Percentiles rank a stretch among this genome's conserved stretches.
phyloP scores from a whole-genome alignment of 2,797 vertebrate genomes.

The Cryptoprocta ferox region DNA sequence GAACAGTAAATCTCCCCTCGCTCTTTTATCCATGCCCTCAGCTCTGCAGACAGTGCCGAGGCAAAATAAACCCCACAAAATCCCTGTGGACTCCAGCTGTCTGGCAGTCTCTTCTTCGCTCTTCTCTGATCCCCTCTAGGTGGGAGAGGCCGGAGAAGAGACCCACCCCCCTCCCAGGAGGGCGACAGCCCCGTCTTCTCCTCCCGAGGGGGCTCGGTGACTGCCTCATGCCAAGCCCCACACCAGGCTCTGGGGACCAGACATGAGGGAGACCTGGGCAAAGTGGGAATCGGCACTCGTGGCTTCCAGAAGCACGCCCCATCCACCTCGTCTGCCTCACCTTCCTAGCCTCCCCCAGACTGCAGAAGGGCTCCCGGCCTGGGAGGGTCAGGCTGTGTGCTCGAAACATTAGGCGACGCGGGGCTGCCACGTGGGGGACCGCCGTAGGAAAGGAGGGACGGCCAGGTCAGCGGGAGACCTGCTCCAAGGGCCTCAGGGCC shows the following conservation, averaged over 20 bases:
- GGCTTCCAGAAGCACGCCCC: neutral
- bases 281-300: neutral
- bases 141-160: neutral
- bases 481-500: fast-evolving
- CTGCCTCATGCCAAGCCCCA: neutral
- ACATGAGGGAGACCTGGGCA: neutral
- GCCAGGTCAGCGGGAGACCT: no score
- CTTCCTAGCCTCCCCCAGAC: neutral
- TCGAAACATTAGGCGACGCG: neutral
- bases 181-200: no score
- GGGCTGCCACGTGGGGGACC: neutral
- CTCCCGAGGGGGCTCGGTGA: neutral
- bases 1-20: slow-evolving; percentile 67
- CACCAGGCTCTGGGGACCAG: neutral
- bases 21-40: slow-evolving; percentile 71
- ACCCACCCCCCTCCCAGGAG: fast-evolving
- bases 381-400: neutral
- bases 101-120: neutral
- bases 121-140: neutral
- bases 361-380: neutral
- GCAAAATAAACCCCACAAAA: slow-evolving; percentile 64
- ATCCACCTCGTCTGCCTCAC: neutral
- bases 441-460: neutral
- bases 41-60: slow-evolving; percentile 34
- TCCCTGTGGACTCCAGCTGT: neutral